These are phyloP conservation scores for Furcula furcula DNA, from an alignment of 2,888 invertebrate genomes.

Conservation along the genomic window DNA sequence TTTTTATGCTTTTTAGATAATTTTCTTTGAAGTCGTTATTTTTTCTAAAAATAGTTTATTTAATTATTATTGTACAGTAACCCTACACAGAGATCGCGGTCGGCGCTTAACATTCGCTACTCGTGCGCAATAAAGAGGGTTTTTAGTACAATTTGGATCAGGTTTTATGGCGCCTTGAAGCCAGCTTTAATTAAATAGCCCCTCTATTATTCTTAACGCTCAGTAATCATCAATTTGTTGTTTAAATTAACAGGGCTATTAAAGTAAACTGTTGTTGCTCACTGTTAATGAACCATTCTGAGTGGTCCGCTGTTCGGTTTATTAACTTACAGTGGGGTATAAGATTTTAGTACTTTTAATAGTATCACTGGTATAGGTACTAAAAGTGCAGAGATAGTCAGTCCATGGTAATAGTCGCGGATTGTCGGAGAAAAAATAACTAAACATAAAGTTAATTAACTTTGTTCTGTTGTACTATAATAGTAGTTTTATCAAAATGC, in stretches of 20 bases:
- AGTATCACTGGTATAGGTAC: no score
- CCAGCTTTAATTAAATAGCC: slow-evolving; percentile 24
- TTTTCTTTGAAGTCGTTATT: no score
- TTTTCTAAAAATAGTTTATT: no score
- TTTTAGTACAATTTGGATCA: slow-evolving; percentile 35
- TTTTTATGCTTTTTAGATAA: no score
- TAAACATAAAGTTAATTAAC: no score
- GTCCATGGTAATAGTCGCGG: no score
- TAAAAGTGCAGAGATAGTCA: no score
- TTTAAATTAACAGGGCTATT: slow-evolving; percentile 9
- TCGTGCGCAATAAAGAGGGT: slow-evolving; percentile 31
- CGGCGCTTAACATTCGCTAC: slow-evolving; percentile 25
- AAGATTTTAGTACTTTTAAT: no score
- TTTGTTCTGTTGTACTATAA: no score
- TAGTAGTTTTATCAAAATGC: no score
- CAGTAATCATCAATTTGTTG: slow-evolving; percentile 4
- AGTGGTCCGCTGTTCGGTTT: neutral
- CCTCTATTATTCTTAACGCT: slow-evolving; percentile 14
- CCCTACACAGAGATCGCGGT: neutral
- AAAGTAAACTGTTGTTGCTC: neutral
- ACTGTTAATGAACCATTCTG: slow-evolving; percentile 1
- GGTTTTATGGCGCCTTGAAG: slow-evolving; percentile 27
- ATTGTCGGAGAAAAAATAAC: no score
- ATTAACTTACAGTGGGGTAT: neutral
- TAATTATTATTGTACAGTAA: no score